Base-by-base conservation (phyloP, 1,140 invertebrate genomes). In the Drosophila kanapiae region DNA sequence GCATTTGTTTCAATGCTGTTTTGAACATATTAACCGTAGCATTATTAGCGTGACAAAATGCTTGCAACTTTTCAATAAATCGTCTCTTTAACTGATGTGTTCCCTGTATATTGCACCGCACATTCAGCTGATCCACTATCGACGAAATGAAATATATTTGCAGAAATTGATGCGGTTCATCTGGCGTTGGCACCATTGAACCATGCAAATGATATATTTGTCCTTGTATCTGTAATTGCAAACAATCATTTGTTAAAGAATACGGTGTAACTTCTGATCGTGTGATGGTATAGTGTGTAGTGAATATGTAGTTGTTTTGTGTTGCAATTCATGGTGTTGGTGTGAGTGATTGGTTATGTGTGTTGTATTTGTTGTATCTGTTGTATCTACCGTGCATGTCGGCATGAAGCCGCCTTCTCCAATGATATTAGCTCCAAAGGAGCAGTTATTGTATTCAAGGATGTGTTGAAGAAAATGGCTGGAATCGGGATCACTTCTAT, bases 381-480 rank as follows among this genome's bases (percentile, higher is more conserved):
- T n/a, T n/a, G n/a, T n/a, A n/a, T 49, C 27, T 49, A 51, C 47
- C 47, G 40, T 93, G 75, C 93, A 94, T 62, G 90, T 93, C 93
- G 93, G 58, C 91, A 91, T 94, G 94, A 84, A 92, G 84, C 37
- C 92, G 31, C 60, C 71, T 37, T 37, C 11, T 11, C 68, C 43
- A 31, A 69, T 53, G 49, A 67, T 63, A 48, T 65, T 58, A 54
- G 57, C 70, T 38, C 69, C 80, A 72, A 81, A 78, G 13, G 80
- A 82, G 51, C 54, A 77, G 40, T 57, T 68, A 75, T 78, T 81
- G n/a, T 57, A 63, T 56, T 70, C 53, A 51, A 57, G 76, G 65
- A 93, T 93, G 33, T 93, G 90, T 48, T 78, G 56, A 65, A 93
- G 75, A 85, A 94, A 94, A 57, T 91, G 62, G 74, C 82, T 92